Percentiles rank a stretch among this genome's conserved stretches.
Conservation (phyloP, 2,888 invertebrate species). For the Epiblema foenella region DNA sequence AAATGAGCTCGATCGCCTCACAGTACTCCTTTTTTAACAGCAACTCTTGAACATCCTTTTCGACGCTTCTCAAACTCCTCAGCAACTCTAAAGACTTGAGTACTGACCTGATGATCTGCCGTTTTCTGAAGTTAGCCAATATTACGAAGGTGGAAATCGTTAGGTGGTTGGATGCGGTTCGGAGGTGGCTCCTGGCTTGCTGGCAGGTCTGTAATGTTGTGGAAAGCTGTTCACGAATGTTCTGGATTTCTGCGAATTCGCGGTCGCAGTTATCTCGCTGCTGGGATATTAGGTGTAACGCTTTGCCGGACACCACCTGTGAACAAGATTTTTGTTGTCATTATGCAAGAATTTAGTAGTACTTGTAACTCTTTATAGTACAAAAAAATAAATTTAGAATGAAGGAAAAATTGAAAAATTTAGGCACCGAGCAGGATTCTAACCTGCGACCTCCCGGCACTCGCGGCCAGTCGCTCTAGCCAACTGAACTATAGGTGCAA, state of each 20-base stretch:
- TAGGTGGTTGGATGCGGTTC: conserved; percentile 91
- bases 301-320: conserved; percentile 96
- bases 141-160: conserved; percentile 94
- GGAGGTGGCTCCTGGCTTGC: conserved; percentile 89
- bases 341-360: not conserved
- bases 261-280: conserved; percentile 94
- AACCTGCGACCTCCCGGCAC: no score
- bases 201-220: conserved; percentile 89
- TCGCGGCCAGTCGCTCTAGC: no score
- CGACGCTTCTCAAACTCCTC: conserved; percentile 89
- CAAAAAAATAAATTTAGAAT: no score
- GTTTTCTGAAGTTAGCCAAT: conserved; percentile 94
- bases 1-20: conserved; percentile 94
- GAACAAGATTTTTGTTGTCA: not conserved
- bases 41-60: conserved; percentile 92
- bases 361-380: no score
- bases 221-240: conserved; percentile 88
- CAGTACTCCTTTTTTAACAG: conserved; percentile 94
- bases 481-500: no score
- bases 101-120: conserved; percentile 92
- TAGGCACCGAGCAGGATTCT: no score
- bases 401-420: no score
- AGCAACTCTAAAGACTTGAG: conserved; percentile 88
- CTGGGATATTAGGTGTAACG: conserved; percentile 95
- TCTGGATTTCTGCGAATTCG: conserved; percentile 92